Conservation (phyloP, 1,140 invertebrate genomes). For the Ganaspis sp. region DNA sequence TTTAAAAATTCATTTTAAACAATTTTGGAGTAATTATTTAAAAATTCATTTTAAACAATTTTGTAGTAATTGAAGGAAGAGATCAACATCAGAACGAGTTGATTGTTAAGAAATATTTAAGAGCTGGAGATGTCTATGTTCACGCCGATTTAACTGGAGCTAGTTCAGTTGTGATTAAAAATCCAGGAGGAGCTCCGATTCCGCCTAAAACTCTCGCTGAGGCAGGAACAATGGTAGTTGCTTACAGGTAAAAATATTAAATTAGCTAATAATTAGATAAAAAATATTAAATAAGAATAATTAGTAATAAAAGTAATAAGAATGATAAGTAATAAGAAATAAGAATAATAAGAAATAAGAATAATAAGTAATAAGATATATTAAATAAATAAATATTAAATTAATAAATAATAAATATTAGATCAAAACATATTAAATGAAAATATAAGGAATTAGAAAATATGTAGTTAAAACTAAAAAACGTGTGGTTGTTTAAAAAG, state of each 20-base stretch:
- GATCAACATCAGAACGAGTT: conserved; percentile 99
- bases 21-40: conserved; percentile 83
- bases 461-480: too few relatives aligned
- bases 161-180: conserved; percentile 95
- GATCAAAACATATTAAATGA: too few relatives aligned
- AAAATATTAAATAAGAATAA: conserved; percentile 5
- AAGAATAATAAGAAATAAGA: too few relatives aligned
- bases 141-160: conserved; percentile 98
- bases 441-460: too few relatives aligned
- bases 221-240: conserved; percentile 97
- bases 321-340: too few relatives aligned
- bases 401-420: too few relatives aligned
- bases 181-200: conserved; percentile 82
- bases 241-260: conserved; percentile 85
- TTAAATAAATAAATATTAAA: too few relatives aligned
- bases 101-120: conserved; percentile 96
- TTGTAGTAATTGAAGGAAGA: conserved; percentile 91
- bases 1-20: too few relatives aligned
- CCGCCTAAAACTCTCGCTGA: conserved; percentile 97
- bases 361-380: too few relatives aligned
- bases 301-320: too few relatives aligned
- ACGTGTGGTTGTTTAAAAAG: too few relatives aligned
- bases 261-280: conserved; percentile 32
- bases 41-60: too few relatives aligned
- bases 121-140: conserved; percentile 87